phyloP scores from a whole-genome alignment of 2,113 vertebrate species.

The Pristiophorus japonicus region DNA sequence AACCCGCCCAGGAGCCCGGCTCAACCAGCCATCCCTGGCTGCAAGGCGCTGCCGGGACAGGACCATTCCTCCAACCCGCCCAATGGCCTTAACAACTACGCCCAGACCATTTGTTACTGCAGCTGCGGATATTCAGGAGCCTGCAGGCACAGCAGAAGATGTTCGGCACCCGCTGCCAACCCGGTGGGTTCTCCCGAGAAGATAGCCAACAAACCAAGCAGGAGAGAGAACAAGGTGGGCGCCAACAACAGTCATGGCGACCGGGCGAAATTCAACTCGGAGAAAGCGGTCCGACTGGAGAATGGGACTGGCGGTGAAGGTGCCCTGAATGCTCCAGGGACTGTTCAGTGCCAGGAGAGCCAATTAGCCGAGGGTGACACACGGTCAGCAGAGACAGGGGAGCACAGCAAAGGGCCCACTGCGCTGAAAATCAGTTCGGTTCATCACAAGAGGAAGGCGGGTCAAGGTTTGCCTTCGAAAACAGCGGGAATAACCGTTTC shows the following conservation, averaged over 20 bases:
- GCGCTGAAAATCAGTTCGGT: background rate
- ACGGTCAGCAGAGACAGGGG: background rate
- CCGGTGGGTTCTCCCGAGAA: background rate
- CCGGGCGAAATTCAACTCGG: background rate
- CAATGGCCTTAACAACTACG: constrained; percentile 10
- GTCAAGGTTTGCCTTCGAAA: background rate
- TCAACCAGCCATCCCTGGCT: background rate
- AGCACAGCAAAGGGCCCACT: background rate
- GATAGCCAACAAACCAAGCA: background rate
- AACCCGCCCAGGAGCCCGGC: background rate
- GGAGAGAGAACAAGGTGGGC: background rate
- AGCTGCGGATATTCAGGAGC: background rate
- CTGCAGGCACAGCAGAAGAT: background rate
- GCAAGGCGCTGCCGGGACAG: no score
- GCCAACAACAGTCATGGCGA: background rate
- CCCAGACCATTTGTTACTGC: background rate
- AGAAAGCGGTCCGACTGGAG: background rate
- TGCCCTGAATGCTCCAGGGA: no score
- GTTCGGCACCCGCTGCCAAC: background rate
- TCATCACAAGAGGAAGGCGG: background rate
- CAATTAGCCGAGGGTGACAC: background rate
- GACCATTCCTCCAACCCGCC: background rate
- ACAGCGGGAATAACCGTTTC: background rate
- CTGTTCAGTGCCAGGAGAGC: background rate
- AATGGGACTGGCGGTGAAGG: background rate